Percentiles rank a stretch among this genome's conserved stretches.
These are phyloP conservation scores for Argyra leucocephala DNA, from an alignment of 2,888 invertebrate species.

Conservation along the genomic window DNA sequence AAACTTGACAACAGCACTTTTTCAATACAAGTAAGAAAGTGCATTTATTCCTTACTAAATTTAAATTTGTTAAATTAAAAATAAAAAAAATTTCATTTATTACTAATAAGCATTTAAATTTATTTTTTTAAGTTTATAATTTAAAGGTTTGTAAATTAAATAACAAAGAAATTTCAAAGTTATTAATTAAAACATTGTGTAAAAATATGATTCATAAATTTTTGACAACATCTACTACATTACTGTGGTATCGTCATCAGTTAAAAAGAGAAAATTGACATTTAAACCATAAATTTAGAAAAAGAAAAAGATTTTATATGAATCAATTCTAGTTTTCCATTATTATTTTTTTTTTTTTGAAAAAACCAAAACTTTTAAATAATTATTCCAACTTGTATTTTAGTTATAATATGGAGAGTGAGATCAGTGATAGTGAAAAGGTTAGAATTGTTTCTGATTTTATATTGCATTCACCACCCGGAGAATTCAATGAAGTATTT, in stretches of 20 bases:
- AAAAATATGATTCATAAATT: background rate
- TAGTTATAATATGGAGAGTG: conserved; percentile 34
- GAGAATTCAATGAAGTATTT: conserved; percentile 99
- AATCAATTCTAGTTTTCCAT: background rate
- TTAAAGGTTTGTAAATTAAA: background rate
- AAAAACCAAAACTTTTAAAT: too few relatives aligned
- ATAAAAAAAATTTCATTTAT: background rate
- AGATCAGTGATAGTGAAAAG: conserved; percentile 80
- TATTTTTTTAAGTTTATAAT: background rate
- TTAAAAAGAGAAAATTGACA: conserved; percentile 1
- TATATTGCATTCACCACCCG: conserved; percentile 96
- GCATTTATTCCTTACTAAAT: background rate
- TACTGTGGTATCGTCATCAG: background rate
- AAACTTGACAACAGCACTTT: conserved; percentile 1
- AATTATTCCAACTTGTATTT: conserved; percentile 5
- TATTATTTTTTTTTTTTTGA: background rate
- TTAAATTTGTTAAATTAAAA: background rate
- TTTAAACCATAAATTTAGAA: background rate
- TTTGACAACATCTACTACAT: background rate
- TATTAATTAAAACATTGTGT: background rate
- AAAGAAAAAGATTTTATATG: background rate
- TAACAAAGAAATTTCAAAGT: background rate
- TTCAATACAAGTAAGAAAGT: background rate
- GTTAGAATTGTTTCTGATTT: conserved; percentile 97
- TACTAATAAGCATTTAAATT: background rate